Base-by-base conservation (phyloP, 2,797 vertebrate genomes). In the Gorsachius magnificus region DNA sequence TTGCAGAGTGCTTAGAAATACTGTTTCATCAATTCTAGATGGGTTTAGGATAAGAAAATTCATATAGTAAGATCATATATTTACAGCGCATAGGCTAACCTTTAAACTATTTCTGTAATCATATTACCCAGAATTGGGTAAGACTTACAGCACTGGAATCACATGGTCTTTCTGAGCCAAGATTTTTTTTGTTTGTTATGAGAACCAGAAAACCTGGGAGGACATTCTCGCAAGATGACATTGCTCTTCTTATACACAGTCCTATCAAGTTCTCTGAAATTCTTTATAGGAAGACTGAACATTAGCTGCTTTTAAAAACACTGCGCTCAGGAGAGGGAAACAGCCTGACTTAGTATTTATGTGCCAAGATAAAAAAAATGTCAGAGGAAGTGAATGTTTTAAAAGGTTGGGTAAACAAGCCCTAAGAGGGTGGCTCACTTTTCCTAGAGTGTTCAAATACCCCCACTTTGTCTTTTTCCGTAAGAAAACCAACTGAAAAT, bases 281-380 rank as follows among this genome's bases (percentile, higher is more conserved):
- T 80, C 81, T 68, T 82, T 5, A 16, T 43, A 61, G 58, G 77
- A 57, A 79, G 88, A 58, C 48, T 50, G 76, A 78, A 45, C 36
- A 76, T 48, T 33, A 92, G 70, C 79, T 94, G 88, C 92, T 60
- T 72, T 61, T 84, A 60, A 87, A 91, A 95, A 11, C 57, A 79
- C 83, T 60, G 60, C 64, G 60, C 89, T 93, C 90, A 77, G 85
- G 87, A 88, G 87, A 95, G 70, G 82, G 63, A 94, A 93, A 82
- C 82, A 93, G 84, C 90, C 87, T 83, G 66, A 36, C 77, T 88
- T 29, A 11, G 66, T 22, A 38, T 76, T 95, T 82, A 25, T 31
- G 36, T 80, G 90, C 90, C 96, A 96, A 96, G 87, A 74, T 60
- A 96, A 95, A 91, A 93, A 58, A 89, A 92, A 68, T 83, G 87